Evolutionary conservation across 2,888 invertebrate genomes (phyloP), one percentile per base, ranked within the genome.

Genomic region (Mermis nigrescens): DNA sequence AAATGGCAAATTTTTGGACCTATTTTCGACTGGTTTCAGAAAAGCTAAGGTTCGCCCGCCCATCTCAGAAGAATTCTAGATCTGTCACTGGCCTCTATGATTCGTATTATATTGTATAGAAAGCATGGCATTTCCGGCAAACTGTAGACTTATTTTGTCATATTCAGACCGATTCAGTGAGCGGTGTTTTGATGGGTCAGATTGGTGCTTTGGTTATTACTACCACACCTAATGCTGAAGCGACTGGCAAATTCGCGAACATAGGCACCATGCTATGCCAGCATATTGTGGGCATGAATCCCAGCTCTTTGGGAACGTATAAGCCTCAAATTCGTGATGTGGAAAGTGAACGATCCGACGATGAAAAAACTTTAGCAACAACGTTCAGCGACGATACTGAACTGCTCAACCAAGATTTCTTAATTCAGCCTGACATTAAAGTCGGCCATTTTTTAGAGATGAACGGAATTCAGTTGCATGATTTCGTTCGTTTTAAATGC

Each of bases 221-320:
- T 24, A 48, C 12, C 19, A n/a, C 24, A 12, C 12, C 48, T 7
- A 24, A 24, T 24, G 24, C 12, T 4, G 12, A 12, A 12, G 19
- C 48, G 4, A 24, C 4, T 24, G 48, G 7, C 12, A 24, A 48
- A 12, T 24, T 24, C 7, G 24, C 12, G 24, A 7, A 7, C 4
- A n/a, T 48, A 4, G 48, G 48, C 48, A 24, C 19, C 24, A 48
- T 48, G 48, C 73, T 94, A 4, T 89, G 90, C 71, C 91, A 92
- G 72, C 94, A 94, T 70, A 82, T 94, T 67, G 86, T 94, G 27
- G 90, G 82, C 73, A 74, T 75, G 75, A 73, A 72, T 62, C 74
- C 75, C 1, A 62, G 2, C 1, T 46, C 2, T 24, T 19, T 63
- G n/a, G 61, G 61, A 12, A 29, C 29, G 7, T 12, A n/a, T 22